Evolutionary conservation across 2,113 vertebrate species (phyloP), one percentile per base, ranked within the genome.

Genomic region (Strix uralensis): DNA sequence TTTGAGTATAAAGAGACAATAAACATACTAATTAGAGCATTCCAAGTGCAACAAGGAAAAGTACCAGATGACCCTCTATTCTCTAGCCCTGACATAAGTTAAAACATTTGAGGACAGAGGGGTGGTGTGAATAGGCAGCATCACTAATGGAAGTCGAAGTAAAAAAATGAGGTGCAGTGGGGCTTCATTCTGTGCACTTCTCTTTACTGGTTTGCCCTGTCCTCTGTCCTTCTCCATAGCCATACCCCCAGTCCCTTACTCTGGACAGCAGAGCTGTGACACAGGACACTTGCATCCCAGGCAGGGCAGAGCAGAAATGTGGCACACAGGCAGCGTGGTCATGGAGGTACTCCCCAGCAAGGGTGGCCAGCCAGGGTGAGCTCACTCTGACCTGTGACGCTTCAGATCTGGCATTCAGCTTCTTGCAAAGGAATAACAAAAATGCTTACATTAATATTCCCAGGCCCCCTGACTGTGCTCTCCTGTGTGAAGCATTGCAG

Each of bases 351-450:
- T 16, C 7, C 40, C 36, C 49, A 83, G 40, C 42, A 20, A 47
- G 17, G 13, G 18, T 52, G 27, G 11, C 61, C 26, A 38, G 26
- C 22, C 27, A 34, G n/a, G 27, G 11, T 25, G 59, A 92, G 65
- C 34, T 62, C 57, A 2, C 6, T 81, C 32, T 0, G 0, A 51
- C 49, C n/a, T 15, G 34, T 8, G 55, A 66, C 5, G 1, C 44
- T 52, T 72, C 58, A 57, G 46, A 59, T 21, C 47, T 30, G 42
- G 34, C 36, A 38, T 51, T 55, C 71, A 86, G 2, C 38, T 77
- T 42, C 52, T n/a, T 61, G 27, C 8, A 86, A 77, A 47, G n/a
- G 51, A 67, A 7, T 32, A 71, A 34, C 22, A 80, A n/a, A 95
- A 81, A 40, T 8, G 10, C 17, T 30, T 22, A 55, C 26, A 12